Percentiles rank a stretch among this genome's conserved stretches.
phyloP scores from a whole-genome alignment of 1,140 invertebrate species.

The Thereuonema tuberculata region DNA sequence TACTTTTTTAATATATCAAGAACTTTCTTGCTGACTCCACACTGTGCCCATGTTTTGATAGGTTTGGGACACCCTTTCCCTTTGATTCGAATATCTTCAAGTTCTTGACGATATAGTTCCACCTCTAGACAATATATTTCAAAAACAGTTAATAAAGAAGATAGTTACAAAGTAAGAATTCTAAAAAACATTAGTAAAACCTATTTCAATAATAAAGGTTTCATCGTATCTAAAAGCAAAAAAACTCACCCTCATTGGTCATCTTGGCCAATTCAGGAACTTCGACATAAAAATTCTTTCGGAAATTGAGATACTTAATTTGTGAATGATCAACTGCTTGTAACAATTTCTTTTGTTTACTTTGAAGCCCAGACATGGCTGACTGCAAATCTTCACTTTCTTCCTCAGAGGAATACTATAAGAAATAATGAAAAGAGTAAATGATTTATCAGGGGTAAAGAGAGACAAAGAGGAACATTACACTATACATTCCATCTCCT shows the following conservation, averaged over 20 bases:
- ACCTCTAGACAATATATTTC: conserved; percentile 31
- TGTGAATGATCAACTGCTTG: conserved; percentile 67
- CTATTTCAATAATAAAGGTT: conserved; percentile 4
- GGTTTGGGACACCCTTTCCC: conserved; percentile 84
- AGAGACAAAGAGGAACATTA: neutral
- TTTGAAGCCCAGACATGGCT: conserved; percentile 72
- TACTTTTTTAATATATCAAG: conserved; percentile 81
- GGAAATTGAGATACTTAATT: conserved; percentile 73
- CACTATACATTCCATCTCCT: too few species aligned
- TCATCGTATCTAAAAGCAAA: neutral
- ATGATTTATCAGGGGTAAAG: neutral
- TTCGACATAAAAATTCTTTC: conserved; percentile 95
- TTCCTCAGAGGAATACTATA: conserved; percentile 85
- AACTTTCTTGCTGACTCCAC: conserved; percentile 93
- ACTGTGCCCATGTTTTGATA: conserved; percentile 95
- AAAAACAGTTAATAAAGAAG: conserved; percentile 52
- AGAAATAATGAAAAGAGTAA: conserved; percentile 15
- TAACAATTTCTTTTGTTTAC: conserved; percentile 75
- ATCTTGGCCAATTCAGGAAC: conserved; percentile 78
- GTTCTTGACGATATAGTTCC: conserved; percentile 34
- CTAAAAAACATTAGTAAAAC: conserved; percentile 22
- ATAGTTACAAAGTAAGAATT: too few species aligned
- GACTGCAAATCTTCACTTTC: conserved; percentile 87
- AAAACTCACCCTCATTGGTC: conserved; percentile 51
- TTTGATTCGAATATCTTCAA: conserved; percentile 47